These are phyloP conservation scores for Oncorhynchus nerka DNA, from an alignment of 2,113 vertebrate genomes.

Conservation along the genomic window DNA sequence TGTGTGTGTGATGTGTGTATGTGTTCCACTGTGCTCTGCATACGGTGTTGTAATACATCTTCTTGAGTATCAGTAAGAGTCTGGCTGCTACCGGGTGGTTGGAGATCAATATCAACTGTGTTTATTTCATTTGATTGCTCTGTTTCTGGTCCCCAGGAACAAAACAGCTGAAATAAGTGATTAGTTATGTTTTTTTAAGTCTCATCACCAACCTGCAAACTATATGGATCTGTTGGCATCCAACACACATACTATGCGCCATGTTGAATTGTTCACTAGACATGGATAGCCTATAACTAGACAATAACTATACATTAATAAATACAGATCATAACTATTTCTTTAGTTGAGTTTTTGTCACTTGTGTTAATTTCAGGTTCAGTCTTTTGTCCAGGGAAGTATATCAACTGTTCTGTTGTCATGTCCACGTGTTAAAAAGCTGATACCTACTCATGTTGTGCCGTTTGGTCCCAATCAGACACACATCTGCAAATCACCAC, in stretches of 20 bases:
- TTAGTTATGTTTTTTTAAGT: slow-evolving; percentile 62
- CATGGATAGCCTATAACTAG: slow-evolving; percentile 7
- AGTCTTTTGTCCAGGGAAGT: too few species aligned
- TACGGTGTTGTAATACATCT: slow-evolving; percentile 60
- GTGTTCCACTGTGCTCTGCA: slow-evolving; percentile 12
- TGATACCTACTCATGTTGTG: too few species aligned
- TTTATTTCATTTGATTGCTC: slow-evolving; percentile 65
- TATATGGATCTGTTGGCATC: slow-evolving; percentile 53
- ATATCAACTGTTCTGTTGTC: too few species aligned
- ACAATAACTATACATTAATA: neutral
- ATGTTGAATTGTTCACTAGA: neutral
- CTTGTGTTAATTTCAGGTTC: too few species aligned
- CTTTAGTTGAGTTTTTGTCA: too few species aligned
- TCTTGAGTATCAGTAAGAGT: slow-evolving; percentile 30
- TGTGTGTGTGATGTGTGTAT: neutral
- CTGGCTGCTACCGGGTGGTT: slow-evolving; percentile 41
- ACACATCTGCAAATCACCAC: too few species aligned
- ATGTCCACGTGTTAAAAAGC: too few species aligned
- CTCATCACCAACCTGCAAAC: slow-evolving; percentile 56
- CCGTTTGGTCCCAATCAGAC: too few species aligned
- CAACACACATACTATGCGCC: slow-evolving; percentile 7
- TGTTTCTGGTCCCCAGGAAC: slow-evolving; percentile 49
- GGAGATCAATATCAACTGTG: slow-evolving; percentile 60
- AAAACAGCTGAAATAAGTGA: slow-evolving; percentile 59
- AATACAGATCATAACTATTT: too few species aligned